Evolutionary conservation across 1,140 invertebrate genomes (phyloP), one percentile per base, ranked within the genome.

Genomic region (Harpegnathos saltator): DNA sequence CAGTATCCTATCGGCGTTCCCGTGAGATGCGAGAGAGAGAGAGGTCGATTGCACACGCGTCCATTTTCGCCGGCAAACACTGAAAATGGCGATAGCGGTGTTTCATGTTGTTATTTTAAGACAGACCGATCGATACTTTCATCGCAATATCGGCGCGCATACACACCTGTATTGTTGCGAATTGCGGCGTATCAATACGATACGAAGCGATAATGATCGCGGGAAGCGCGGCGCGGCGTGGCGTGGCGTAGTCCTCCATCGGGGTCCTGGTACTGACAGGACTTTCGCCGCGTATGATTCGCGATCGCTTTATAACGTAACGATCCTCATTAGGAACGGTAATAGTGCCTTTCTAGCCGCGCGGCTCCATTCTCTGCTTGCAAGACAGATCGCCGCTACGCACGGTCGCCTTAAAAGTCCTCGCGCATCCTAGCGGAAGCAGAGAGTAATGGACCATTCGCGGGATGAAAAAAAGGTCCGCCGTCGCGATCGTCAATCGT

Each of bases 31-130:
- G 50, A 56, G 1, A 22, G 15, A 56, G 1, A 22, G 15, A 7
- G 19, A 7, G 7, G 9, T 9, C 58, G 59, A 63, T 52, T 26
- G 59, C 15, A 22, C 15, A 22, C n/a, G 26, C 75, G 52, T 71
- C 24, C 52, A 69, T 80, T 80, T 38, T 71, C 33, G n/a, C 33
- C 17, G 22, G 19, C 63, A 48, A 71, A 59, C 63, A 78, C 33
- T 38, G 65, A 71, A 80, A 80, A 80, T 80, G 54, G 75, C 65
- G 75, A 48, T n/a, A n/a, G 33, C 14, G 63, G 33, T 48, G 58
- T 71, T 59, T 80, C 38, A 71, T 52, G 58, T 80, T 71, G 75
- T 80, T 80, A 65, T 58, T 80, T 80, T 58, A 71, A 80, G 52
- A 80, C 65, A 59, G 22, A 29, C 48, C 65, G 75, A 80, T 80